Evolutionary conservation across 2,797 vertebrate genomes (phyloP), one percentile per base, ranked within the genome.

Genomic region (Acropternis orthonyx): DNA sequence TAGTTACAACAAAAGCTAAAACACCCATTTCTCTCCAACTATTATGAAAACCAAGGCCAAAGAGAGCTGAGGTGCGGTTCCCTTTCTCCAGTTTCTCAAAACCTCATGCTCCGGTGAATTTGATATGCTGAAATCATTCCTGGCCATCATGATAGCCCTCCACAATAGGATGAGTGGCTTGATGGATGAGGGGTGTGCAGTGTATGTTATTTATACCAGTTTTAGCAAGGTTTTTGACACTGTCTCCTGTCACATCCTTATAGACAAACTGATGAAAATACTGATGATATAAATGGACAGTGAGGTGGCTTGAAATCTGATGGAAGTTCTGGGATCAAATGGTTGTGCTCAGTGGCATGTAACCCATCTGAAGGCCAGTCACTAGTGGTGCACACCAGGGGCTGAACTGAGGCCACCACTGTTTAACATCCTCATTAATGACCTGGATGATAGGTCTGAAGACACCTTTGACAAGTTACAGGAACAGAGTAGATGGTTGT

Each of bases 11-110:
- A 89, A 97, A 96, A 95, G 84, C 63, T 93, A 46, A 92, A 90
- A 36, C 34, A 76, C 54, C 62, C 14, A 36, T 93, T 95, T 96
- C 83, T 62, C 87, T 92, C 76, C 62, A 95, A 79, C 77, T 90
- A 63, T 93, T 95, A 92, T 75, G 77, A 96, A 96, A 96, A 92
- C 37, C 49, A 83, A 90, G 85, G 56, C 92, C 7, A 0, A 72
- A 82, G 86, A 49, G 81, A 90, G 85, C 77, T 0, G 15, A 97
- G 94, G 90, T 95, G 93, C 1, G 23, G 88, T 65, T 93, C 88
- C 69, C 77, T 93, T 95, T 94, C 95, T 94, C 92, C 71, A 73
- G 58, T 95, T 96, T 95, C 92, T 94, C 63, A 79, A 92, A 96
- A 93, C 55, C 74, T 79, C 56, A 17, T 23, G 72, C 61, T 92